Conservation (phyloP, 1,140 invertebrate species). For the Macrotrachela quadricornifera region DNA sequence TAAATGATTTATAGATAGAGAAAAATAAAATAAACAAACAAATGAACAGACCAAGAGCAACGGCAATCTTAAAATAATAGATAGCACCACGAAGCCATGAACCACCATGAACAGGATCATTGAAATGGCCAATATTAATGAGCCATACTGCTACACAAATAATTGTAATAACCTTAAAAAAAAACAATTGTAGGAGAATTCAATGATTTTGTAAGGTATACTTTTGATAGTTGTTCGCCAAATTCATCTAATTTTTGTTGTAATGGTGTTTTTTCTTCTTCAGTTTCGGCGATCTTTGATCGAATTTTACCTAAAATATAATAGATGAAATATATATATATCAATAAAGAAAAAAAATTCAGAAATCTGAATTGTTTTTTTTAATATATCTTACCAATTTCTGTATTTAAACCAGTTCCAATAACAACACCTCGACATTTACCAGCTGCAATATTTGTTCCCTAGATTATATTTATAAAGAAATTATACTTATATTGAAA, state of each 20-base stretch:
- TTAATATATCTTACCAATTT: conserved; percentile 50
- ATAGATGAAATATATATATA: not conserved
- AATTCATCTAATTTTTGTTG: conserved; percentile 99
- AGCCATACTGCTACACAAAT: conserved; percentile 99
- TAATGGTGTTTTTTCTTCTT: conserved; percentile 95
- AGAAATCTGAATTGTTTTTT: not conserved
- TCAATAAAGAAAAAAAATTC: not conserved
- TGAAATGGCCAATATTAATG: conserved; percentile 99
- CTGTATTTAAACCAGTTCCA: conserved; percentile 89
- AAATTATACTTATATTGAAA: not conserved
- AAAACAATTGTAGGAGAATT: not conserved
- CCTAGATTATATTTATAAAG: conserved; percentile 22
- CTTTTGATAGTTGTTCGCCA: conserved; percentile 96
- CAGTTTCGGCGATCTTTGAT: conserved; percentile 98
- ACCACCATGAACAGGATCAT: conserved; percentile 96
- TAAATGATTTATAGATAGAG: not conserved
- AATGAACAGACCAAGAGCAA: conserved; percentile 39
- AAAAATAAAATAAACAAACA: not conserved
- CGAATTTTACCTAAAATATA: conserved; percentile 51
- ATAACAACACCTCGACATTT: conserved; percentile 95
- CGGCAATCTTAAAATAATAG: conserved; percentile 99
- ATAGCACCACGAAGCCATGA: conserved; percentile 87
- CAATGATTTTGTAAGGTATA: conserved; percentile 23
- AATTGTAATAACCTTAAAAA: conserved; percentile 49
- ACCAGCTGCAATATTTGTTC: conserved; percentile 94